Conservation (phyloP, 2,113 vertebrate genomes). For the Epinephelus lanceolatus region DNA sequence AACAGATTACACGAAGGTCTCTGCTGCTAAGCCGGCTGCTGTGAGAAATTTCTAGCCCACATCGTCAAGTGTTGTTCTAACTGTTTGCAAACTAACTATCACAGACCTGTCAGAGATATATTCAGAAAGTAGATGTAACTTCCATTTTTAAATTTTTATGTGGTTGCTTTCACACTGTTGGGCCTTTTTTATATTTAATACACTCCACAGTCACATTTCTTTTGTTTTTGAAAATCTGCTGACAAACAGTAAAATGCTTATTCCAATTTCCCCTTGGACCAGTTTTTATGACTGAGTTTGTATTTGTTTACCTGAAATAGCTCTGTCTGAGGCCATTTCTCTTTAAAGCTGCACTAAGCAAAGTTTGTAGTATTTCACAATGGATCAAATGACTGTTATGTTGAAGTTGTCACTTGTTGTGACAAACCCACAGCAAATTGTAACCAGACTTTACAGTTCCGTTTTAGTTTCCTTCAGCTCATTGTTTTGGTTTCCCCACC, state of each 20-base stretch:
- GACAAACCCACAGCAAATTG: not conserved
- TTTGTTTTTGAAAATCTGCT: not conserved
- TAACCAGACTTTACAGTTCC: not conserved
- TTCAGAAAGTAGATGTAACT: not conserved
- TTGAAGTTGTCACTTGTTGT: not conserved
- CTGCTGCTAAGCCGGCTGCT: not conserved
- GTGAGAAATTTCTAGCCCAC: not conserved
- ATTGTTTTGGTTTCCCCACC: not conserved
- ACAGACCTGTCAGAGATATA: not conserved
- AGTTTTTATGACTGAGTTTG: not conserved
- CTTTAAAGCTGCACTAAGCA: too few relatives aligned
- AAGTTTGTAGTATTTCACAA: too few relatives aligned
- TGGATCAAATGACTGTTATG: too few relatives aligned
- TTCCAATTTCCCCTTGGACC: not conserved
- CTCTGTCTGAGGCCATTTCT: too few relatives aligned
- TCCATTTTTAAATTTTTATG: not conserved
- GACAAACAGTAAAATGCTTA: not conserved
- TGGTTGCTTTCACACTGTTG: not conserved
- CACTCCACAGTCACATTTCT: not conserved
- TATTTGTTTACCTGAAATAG: too few relatives aligned
- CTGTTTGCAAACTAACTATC: slow-evolving; percentile 3
- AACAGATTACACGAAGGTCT: not conserved
- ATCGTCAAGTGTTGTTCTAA: not conserved
- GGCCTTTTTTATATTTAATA: not conserved
- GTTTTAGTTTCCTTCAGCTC: not conserved